Conservation (phyloP, 2,113 vertebrate species). For the Piaya cayana region DNA sequence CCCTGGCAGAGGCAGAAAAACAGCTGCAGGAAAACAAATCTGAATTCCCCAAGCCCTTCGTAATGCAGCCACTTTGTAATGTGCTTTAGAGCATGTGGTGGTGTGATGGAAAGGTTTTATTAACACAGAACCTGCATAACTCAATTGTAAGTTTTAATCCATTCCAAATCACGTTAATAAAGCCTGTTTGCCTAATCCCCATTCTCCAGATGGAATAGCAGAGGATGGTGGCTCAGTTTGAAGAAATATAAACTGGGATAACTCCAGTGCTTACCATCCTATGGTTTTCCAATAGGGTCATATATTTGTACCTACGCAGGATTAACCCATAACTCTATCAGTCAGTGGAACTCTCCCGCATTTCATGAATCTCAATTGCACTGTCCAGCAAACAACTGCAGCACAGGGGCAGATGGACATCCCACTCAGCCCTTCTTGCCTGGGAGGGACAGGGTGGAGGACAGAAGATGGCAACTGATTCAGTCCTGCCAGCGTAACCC, state of each 20-base stretch:
- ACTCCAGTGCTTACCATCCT: neutral
- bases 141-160: conserved; percentile 35
- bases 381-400: neutral
- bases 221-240: neutral
- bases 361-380: neutral
- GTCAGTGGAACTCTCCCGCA: neutral
- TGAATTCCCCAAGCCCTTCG: conserved; percentile 24
- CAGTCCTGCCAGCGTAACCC: neutral
- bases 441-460: neutral
- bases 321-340: neutral
- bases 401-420: neutral
- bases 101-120: conserved; percentile 42
- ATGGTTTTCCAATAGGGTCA: neutral
- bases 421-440: neutral
- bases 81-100: neutral
- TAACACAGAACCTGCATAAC: conserved; percentile 48
- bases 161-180: neutral
- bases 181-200: conserved; percentile 8
- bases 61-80: neutral
- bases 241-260: neutral
- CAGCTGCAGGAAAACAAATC: conserved; percentile 42
- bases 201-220: neutral
- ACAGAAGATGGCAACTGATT: neutral
- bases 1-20: conserved; percentile 12
- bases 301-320: neutral